Conservation (phyloP, 35 echinoderm and acorn worm species). For the Diadema setosum region DNA sequence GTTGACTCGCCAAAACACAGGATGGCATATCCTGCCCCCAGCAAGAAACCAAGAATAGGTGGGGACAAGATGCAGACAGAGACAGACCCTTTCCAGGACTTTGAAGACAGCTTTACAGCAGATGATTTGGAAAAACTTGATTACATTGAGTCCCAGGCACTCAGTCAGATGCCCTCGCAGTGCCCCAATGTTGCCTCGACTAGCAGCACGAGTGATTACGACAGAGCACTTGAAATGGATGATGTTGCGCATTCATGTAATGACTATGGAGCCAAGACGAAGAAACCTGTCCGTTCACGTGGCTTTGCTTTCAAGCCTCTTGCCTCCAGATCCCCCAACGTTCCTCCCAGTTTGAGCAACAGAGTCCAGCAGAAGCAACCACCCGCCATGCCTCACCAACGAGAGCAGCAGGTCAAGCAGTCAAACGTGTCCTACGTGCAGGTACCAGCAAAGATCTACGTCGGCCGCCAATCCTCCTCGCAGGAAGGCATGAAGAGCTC, state of each 20-base stretch:
- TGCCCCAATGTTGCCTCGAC: neutral
- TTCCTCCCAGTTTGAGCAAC: neutral
- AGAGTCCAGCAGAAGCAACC: neutral
- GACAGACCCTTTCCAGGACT: conserved; percentile 77
- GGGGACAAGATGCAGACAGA: neutral
- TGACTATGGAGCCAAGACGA: no score
- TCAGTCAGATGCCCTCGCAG: conserved; percentile 20
- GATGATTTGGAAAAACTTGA: conserved; percentile 80
- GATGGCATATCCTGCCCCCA: conserved; percentile 29
- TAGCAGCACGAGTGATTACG: neutral
- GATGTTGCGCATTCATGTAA: no score
- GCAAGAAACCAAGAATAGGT: conserved; percentile 60
- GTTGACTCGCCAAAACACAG: neutral
- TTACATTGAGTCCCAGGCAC: conserved; percentile 71
- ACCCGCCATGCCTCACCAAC: neutral
- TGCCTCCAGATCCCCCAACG: neutral
- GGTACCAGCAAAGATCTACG: neutral
- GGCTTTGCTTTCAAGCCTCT: neutral
- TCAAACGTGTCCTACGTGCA: neutral
- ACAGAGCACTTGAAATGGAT: neutral
- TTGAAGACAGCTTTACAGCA: conserved; percentile 78
- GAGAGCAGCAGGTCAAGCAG: neutral
- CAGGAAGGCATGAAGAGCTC: neutral
- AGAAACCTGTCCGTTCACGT: no score
- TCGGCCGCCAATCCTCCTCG: neutral